phyloP scores from a whole-genome alignment of 2,113 vertebrate genomes.

The Accipiter cooperii region DNA sequence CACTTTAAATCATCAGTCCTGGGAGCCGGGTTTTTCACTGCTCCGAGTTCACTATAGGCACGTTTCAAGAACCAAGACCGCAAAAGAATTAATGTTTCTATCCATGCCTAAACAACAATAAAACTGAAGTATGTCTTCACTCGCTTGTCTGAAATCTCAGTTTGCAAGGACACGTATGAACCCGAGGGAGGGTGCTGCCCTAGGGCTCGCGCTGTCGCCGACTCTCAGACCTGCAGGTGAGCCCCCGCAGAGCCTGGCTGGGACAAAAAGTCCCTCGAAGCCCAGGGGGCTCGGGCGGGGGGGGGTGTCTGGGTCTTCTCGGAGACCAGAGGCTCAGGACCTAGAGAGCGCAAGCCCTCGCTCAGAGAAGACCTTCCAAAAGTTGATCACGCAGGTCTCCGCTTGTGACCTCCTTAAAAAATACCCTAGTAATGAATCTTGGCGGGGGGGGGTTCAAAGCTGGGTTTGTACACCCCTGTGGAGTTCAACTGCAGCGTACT shows the following conservation, averaged over 20 bases:
- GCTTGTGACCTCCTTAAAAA: neutral
- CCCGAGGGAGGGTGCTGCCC: rapidly evolving
- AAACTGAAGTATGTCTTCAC: constrained; percentile 77
- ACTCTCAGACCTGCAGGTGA: rapidly evolving
- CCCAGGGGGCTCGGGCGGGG: neutral
- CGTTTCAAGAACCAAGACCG: constrained; percentile 60
- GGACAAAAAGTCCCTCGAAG: rapidly evolving
- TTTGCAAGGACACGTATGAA: neutral
- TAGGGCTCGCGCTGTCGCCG: rapidly evolving
- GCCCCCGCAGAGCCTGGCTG: rapidly evolving
- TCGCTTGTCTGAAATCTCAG: constrained; percentile 44
- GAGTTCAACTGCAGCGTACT: neutral
- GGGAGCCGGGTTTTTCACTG: constrained; percentile 43
- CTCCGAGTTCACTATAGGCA: constrained; percentile 55
- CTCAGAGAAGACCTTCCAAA: neutral
- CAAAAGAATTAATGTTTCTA: constrained; percentile 73
- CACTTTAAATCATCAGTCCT: constrained; percentile 34
- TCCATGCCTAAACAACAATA: constrained; percentile 81
- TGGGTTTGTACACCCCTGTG: rapidly evolving
- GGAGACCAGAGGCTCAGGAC: neutral
- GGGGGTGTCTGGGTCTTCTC: neutral
- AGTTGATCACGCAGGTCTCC: rapidly evolving
- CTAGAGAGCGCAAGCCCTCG: neutral
- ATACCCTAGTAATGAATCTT: no score
- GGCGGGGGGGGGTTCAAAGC: neutral